phyloP scores from a whole-genome alignment of 2,797 vertebrate species.

The Periophthalmus magnuspinnatus region DNA sequence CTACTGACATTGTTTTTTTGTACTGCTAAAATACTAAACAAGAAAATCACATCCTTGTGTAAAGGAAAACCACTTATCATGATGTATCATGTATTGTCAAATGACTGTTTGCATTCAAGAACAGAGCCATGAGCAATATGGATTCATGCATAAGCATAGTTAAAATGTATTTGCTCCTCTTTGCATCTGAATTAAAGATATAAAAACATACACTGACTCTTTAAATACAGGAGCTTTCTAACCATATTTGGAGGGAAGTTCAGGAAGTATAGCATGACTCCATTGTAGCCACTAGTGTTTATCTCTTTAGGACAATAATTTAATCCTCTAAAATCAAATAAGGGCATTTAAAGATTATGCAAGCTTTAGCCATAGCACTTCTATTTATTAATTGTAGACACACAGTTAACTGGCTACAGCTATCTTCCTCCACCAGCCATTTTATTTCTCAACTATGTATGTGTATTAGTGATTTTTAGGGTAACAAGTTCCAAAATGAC shows the following conservation, averaged over 20 bases:
- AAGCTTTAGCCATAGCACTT: not conserved
- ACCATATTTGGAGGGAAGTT: slow-evolving; percentile 2
- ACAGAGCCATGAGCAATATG: too few relatives aligned
- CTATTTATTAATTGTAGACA: too few relatives aligned
- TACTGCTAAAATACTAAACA: not conserved
- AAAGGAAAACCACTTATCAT: not conserved
- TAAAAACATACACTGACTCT: too few relatives aligned
- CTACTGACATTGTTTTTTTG: slow-evolving; percentile 10
- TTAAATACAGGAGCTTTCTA: not conserved
- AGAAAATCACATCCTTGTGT: not conserved
- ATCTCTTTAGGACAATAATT: not conserved
- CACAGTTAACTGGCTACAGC: too few relatives aligned
- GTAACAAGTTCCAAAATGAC: too few relatives aligned
- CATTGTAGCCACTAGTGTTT: not conserved
- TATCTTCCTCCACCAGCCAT: too few relatives aligned
- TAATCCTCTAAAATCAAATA: not conserved
- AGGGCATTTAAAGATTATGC: not conserved
- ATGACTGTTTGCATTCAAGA: slow-evolving; percentile 1
- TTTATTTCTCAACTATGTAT: too few relatives aligned
- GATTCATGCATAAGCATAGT: too few relatives aligned
- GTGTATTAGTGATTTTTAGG: too few relatives aligned
- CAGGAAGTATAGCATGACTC: slow-evolving; percentile 1
- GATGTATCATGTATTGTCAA: not conserved
- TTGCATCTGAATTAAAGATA: too few relatives aligned
- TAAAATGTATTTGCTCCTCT: too few relatives aligned